Conservation (phyloP, 2,113 vertebrate species). For the Isichthys henryi region DNA sequence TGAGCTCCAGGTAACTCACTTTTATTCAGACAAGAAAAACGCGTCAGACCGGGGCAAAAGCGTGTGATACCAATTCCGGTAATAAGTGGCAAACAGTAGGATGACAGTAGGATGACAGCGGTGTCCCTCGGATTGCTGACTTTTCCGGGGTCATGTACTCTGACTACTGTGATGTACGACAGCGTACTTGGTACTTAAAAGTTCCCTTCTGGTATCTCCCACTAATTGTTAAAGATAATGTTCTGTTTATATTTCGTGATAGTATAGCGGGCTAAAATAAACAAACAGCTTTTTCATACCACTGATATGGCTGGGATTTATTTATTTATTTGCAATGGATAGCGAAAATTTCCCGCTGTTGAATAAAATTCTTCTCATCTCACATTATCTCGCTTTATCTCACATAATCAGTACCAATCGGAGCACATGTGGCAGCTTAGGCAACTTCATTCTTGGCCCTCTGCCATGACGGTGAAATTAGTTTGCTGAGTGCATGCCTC, state of each 20-base stretch:
- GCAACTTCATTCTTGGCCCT: too few relatives aligned
- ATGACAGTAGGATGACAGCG: background rate
- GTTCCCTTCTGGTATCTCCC: background rate
- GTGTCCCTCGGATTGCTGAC: background rate
- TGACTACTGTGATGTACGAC: background rate
- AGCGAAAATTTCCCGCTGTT: background rate
- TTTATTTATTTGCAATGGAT: background rate
- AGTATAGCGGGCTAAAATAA: background rate
- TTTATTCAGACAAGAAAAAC: background rate
- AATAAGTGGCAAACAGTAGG: background rate
- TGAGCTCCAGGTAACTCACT: background rate
- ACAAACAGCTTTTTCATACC: background rate
- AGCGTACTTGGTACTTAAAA: background rate
- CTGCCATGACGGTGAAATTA: background rate
- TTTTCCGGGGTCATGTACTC: background rate
- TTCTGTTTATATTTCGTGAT: background rate
- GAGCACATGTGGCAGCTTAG: background rate
- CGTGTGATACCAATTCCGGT: background rate
- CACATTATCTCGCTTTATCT: background rate
- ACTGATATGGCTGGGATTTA: background rate
- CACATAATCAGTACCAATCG: background rate
- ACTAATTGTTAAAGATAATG: background rate
- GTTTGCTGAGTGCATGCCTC: background rate
- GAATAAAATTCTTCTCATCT: background rate
- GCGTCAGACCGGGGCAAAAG: background rate